These are phyloP conservation scores for Ispidina lecontei DNA, from an alignment of 2,797 vertebrate species.

Conservation along the genomic window DNA sequence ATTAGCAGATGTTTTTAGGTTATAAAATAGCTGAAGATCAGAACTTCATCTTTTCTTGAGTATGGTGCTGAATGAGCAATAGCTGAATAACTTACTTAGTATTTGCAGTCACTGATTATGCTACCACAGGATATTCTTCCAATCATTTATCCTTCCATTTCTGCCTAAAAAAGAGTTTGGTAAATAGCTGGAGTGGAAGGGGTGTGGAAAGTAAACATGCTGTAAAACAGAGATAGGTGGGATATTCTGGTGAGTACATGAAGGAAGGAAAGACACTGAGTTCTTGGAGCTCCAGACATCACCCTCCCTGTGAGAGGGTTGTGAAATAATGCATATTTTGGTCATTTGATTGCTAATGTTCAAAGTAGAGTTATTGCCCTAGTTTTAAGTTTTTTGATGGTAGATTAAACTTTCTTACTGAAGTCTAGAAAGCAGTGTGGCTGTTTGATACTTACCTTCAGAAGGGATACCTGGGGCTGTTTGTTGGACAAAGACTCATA, in stretches of 20 bases:
- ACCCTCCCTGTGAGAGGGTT: not conserved
- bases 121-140: not conserved
- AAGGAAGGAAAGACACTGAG: not conserved
- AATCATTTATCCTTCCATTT: not conserved
- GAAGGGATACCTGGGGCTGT: not conserved
- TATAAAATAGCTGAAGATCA: not conserved
- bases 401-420: not conserved
- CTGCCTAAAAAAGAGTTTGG: not conserved
- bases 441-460: not conserved
- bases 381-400: not conserved
- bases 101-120: not conserved
- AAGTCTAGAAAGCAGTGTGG: not conserved
- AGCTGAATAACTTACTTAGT: not conserved
- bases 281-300: not conserved
- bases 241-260: not conserved
- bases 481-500: not conserved
- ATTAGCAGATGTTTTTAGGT: not conserved
- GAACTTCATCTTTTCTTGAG: not conserved
- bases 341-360: not conserved
- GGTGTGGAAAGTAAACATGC: not conserved
- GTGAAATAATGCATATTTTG: not conserved
- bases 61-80: constrained; percentile 2
- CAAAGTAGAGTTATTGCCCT: not conserved
- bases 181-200: not conserved
- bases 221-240: not conserved